Percentiles rank a stretch among this genome's conserved stretches.
Conservation (phyloP, 2,888 invertebrate genomes). For the Chaetogeoica ovagalla region DNA sequence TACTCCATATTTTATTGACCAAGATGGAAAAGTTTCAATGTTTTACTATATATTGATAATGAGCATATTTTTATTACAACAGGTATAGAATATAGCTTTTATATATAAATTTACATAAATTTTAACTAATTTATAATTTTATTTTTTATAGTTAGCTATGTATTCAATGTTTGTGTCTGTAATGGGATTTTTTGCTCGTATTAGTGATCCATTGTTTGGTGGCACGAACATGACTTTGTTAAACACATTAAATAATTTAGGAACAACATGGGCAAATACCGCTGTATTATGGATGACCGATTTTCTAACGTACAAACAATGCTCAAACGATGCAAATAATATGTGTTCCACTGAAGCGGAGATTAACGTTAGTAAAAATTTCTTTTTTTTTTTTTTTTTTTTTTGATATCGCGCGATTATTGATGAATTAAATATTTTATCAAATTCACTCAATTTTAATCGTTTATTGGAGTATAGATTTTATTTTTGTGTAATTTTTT, state of each 20-base stretch:
- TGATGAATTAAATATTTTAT: background rate
- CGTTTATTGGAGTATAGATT: conserved; percentile 37
- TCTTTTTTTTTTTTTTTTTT: background rate
- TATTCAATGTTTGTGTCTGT: conserved; percentile 97
- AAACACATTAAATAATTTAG: conserved; percentile 93
- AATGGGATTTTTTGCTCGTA: conserved; percentile 97
- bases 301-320: conserved; percentile 78
- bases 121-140: conserved; percentile 65
- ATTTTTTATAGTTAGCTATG: conserved; percentile 74
- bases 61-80: conserved; percentile 83
- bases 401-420: background rate
- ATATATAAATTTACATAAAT: conserved; percentile 60
- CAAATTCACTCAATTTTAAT: background rate
- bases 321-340: conserved; percentile 64
- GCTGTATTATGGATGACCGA: conserved; percentile 90
- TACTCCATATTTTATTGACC: conserved; percentile 74
- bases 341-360: conserved; percentile 52
- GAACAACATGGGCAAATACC: conserved; percentile 97
- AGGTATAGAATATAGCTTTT: conserved; percentile 64
- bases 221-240: conserved; percentile 99
- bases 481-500: conserved; percentile 58
- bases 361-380: conserved; percentile 50
- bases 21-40: conserved; percentile 67
- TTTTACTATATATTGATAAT: conserved; percentile 79
- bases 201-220: conserved; percentile 94